Evolutionary conservation across 2,113 vertebrate species (phyloP).

Genomic region (Amphiprion percula): DNA sequence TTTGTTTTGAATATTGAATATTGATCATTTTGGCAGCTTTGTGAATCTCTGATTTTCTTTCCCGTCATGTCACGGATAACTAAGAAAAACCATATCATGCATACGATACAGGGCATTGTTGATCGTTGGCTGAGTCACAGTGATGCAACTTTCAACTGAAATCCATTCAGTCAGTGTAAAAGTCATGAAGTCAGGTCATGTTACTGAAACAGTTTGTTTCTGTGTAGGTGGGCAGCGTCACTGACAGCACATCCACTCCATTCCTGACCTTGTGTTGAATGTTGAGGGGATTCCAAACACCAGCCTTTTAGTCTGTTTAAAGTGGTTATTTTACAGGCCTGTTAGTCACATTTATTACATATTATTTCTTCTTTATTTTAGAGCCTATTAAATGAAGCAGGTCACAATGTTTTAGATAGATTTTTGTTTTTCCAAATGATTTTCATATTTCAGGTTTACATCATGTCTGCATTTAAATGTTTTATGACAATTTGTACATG

Average conservation of each 20-base stretch:
- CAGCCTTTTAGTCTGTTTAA: not conserved
- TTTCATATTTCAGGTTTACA: too few relatives aligned
- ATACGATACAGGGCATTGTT: constrained; percentile 46
- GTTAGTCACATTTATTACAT: too few relatives aligned
- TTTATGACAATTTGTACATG: too few relatives aligned
- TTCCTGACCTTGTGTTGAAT: not conserved
- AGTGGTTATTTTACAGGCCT: too few relatives aligned
- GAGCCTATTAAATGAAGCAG: too few relatives aligned
- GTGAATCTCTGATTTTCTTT: constrained; percentile 34
- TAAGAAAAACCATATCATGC: constrained; percentile 43
- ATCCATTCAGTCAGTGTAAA: not conserved
- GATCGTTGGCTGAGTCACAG: not conserved
- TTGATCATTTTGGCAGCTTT: constrained; percentile 69
- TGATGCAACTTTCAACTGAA: not conserved
- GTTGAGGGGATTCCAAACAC: not conserved
- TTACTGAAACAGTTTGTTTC: not conserved
- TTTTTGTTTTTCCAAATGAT: too few relatives aligned
- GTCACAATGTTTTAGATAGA: too few relatives aligned
- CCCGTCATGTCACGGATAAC: constrained; percentile 19
- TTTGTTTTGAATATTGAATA: constrained; percentile 40
- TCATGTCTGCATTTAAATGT: too few relatives aligned
- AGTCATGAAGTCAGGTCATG: not conserved
- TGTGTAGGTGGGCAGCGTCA: not conserved
- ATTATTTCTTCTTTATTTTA: too few relatives aligned
- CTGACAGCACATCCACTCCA: not conserved